Percentiles rank a stretch among this genome's conserved stretches.
These are phyloP conservation scores for Vimba vimba DNA, from an alignment of 2,113 vertebrate genomes.

Conservation along the genomic window DNA sequence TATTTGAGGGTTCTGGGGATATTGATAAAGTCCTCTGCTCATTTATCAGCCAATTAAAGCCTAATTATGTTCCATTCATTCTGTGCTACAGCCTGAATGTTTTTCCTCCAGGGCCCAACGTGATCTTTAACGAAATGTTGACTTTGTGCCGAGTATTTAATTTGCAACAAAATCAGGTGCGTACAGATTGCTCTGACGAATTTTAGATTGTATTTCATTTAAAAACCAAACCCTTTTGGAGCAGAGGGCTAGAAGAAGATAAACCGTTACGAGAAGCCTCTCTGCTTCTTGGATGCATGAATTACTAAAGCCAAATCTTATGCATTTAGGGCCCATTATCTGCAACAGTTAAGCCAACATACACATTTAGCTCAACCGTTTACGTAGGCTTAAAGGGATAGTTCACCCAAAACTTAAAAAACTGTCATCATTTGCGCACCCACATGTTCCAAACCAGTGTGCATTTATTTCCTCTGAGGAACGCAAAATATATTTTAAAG, in stretches of 20 bases:
- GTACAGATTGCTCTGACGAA: constrained; percentile 43
- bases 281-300: constrained; percentile 28
- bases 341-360: constrained; percentile 12
- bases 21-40: constrained; percentile 78
- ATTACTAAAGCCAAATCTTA: constrained; percentile 15
- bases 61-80: constrained; percentile 76
- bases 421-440: neutral
- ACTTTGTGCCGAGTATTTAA: constrained; percentile 67
- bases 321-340: constrained; percentile 13
- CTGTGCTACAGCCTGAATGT: constrained; percentile 68
- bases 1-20: constrained; percentile 72
- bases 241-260: constrained; percentile 38
- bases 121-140: constrained; percentile 67
- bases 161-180: constrained; percentile 69
- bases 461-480: neutral
- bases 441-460: neutral
- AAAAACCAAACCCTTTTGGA: constrained; percentile 27
- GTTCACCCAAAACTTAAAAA: neutral
- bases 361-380: constrained; percentile 10
- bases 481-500: neutral
- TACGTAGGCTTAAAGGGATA: neutral
- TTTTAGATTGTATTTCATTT: constrained; percentile 33
- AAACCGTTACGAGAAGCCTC: constrained; percentile 45
- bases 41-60: constrained; percentile 79
- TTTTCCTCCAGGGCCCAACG: constrained; percentile 69